Evolutionary conservation across 2,113 vertebrate species (phyloP).

Genomic region (Hydrolagus affinis): DNA sequence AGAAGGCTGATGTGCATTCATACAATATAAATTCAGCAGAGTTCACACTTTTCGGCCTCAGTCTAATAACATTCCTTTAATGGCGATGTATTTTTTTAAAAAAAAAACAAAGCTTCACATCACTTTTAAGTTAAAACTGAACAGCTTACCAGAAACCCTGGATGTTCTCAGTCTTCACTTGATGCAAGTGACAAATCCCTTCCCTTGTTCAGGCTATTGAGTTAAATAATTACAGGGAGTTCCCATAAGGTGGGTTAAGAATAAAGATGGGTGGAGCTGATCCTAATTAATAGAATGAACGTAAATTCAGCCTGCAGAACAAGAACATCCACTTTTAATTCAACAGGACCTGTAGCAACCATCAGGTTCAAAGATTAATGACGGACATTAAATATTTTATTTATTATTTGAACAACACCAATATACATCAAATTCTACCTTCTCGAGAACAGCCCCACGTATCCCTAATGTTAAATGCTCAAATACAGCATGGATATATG

Average conservation of each 20-base stretch:
- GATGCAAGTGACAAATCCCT: neutral
- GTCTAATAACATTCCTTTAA: neutral
- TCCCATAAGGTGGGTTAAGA: neutral
- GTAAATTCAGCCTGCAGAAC: neutral
- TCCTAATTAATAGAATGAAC: neutral
- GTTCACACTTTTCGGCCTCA: too few relatives aligned
- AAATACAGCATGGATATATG: too few relatives aligned
- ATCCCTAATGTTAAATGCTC: too few relatives aligned
- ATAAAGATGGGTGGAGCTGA: neutral
- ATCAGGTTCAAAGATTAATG: conserved; percentile 16
- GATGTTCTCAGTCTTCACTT: neutral
- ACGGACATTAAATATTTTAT: neutral
- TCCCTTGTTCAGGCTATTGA: neutral
- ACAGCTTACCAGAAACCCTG: neutral
- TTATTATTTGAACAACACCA: neutral
- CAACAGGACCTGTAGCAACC: neutral
- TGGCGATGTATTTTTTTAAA: neutral
- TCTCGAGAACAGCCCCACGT: too few relatives aligned
- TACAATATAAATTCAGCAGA: too few relatives aligned
- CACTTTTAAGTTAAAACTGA: neutral
- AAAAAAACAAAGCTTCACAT: neutral
- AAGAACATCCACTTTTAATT: neutral
- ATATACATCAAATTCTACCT: neutral
- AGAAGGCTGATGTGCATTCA: too few relatives aligned
- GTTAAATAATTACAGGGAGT: neutral